phyloP scores from a whole-genome alignment of 35 echinoderm and acorn worm genomes.

The Ptychodera flava region DNA sequence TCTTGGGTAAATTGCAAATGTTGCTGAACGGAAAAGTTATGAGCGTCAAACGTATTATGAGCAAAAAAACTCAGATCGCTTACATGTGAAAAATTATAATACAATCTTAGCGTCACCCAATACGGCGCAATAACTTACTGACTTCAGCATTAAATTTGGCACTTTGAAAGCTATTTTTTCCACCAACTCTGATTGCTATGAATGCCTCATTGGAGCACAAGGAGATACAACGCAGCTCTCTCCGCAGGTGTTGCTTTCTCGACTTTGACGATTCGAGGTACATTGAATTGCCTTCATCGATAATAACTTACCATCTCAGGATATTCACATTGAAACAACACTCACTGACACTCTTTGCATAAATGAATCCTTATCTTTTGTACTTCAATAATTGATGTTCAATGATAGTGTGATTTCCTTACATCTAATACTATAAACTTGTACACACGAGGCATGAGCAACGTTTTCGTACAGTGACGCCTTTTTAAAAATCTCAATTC shows the following conservation, averaged over 20 bases:
- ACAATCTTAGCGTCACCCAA: too few relatives aligned
- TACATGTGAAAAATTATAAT: too few relatives aligned
- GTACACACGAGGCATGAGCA: too few relatives aligned
- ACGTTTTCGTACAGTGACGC: too few relatives aligned
- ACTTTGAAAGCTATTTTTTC: background rate
- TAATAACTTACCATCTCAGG: too few relatives aligned
- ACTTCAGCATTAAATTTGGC: background rate
- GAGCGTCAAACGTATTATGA: background rate
- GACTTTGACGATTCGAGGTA: too few relatives aligned
- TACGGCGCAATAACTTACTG: background rate
- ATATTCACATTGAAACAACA: background rate
- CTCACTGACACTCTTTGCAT: background rate
- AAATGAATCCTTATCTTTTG: too few relatives aligned
- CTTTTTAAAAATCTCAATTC: too few relatives aligned
- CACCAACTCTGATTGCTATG: background rate
- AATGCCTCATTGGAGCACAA: too few relatives aligned
- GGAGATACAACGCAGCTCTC: too few relatives aligned
- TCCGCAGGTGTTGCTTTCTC: too few relatives aligned
- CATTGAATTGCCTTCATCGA: too few relatives aligned
- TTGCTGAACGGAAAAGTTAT: background rate
- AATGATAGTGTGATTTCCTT: background rate
- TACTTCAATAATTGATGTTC: background rate
- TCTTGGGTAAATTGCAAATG: constrained; percentile 41
- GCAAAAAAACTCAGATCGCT: background rate
- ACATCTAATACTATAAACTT: background rate